phyloP scores from a whole-genome alignment of 2,797 vertebrate species.

The Chlorospingus semifuscus region DNA sequence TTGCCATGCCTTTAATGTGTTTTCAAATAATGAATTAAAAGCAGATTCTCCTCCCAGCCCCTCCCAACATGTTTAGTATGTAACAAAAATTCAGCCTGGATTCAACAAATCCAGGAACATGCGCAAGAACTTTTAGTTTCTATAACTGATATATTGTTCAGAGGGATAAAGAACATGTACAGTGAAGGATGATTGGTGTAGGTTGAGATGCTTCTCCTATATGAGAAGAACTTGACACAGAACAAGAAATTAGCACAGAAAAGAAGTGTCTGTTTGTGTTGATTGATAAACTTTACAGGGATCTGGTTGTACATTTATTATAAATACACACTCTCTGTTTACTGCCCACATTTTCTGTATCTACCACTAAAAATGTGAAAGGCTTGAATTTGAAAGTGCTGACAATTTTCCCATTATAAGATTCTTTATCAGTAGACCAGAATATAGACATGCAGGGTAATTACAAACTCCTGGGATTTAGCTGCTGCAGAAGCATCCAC shows the following conservation, averaged over 20 bases:
- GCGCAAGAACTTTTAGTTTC: not conserved
- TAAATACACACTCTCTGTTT: not conserved
- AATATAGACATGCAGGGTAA: not conserved
- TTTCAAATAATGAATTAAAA: not conserved
- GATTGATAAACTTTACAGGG: not conserved
- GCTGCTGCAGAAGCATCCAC: not conserved
- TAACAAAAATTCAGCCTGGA: not conserved
- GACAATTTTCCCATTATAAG: not conserved
- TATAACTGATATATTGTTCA: not conserved
- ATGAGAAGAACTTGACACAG: not conserved
- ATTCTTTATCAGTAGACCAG: not conserved
- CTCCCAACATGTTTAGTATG: not conserved
- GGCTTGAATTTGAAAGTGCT: not conserved
- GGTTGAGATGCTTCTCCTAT: not conserved
- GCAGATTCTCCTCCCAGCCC: not conserved
- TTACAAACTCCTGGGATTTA: not conserved
- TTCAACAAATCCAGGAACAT: not conserved
- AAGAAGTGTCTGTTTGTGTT: not conserved
- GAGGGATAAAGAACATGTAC: not conserved
- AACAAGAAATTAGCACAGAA: not conserved
- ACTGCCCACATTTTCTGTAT: not conserved
- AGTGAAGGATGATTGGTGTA: not conserved
- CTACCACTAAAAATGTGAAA: not conserved
- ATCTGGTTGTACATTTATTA: not conserved
- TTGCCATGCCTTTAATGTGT: not conserved